These are phyloP conservation scores for Callimorpha dominula DNA, from an alignment of 2,888 invertebrate genomes.

Conservation along the genomic window DNA sequence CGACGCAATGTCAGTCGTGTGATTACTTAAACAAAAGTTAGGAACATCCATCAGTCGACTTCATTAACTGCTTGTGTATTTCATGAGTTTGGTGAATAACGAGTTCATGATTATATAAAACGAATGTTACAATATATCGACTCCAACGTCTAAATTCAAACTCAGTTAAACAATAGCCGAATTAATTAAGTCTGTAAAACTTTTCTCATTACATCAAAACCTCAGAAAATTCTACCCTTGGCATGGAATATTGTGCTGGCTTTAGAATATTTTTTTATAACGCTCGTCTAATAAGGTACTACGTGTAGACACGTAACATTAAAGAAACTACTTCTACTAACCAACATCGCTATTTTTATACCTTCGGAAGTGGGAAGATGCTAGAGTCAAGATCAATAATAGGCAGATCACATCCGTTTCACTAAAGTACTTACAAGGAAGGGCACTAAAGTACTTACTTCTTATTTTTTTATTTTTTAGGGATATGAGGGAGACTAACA, in stretches of 20 bases:
- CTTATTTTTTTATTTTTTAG: too few species aligned
- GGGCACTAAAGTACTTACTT: too few species aligned
- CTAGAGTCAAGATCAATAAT: not conserved
- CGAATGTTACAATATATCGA: not conserved
- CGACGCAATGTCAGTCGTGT: not conserved
- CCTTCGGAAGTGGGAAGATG: not conserved
- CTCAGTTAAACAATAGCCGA: constrained; percentile 10
- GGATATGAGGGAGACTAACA: too few species aligned
- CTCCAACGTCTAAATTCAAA: constrained; percentile 3
- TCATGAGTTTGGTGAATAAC: not conserved
- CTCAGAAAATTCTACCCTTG: not conserved
- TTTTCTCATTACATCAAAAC: constrained; percentile 12
- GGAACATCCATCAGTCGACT: not conserved
- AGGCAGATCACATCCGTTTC: not conserved
- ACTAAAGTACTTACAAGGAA: not conserved
- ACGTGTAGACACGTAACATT: too few species aligned
- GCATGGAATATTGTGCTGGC: constrained; percentile 25
- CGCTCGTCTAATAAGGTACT: too few species aligned
- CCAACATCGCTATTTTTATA: not conserved
- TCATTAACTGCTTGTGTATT: not conserved
- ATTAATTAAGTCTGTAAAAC: constrained; percentile 9
- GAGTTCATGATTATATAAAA: not conserved
- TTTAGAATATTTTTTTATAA: not conserved
- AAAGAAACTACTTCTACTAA: too few species aligned
- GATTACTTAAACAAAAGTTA: not conserved